A percentile compares a stretch with the other conserved stretches of the same genome.
phyloP scores from a whole-genome alignment of 2,113 vertebrate species.

The Porphyrio hochstetteri region DNA sequence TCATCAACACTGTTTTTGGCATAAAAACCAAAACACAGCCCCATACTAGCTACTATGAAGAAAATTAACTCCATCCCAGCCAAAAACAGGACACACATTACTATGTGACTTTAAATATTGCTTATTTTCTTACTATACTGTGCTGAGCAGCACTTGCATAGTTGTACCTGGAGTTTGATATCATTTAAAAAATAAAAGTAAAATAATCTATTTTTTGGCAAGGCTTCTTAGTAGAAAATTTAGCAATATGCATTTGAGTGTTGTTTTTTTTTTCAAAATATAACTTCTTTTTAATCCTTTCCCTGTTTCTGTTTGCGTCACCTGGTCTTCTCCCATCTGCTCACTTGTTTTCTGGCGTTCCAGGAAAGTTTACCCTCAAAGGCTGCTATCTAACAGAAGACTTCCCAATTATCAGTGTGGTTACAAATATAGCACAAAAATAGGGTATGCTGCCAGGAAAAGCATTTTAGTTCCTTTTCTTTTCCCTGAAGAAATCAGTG shows the following conservation, averaged over 20 bases:
- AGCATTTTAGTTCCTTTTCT: neutral
- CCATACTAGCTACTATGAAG: no score
- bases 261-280: neutral
- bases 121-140: neutral
- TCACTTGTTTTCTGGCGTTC: neutral
- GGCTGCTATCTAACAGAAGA: neutral
- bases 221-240: neutral
- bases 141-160: neutral
- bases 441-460: neutral
- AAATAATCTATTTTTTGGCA: neutral
- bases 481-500: neutral
- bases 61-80: no score
- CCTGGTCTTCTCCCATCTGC: neutral
- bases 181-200: neutral
- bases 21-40: no score
- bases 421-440: neutral
- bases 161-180: neutral
- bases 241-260: neutral
- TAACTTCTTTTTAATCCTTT: neutral
- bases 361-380: neutral
- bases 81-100: no score
- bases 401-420: neutral
- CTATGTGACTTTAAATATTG: neutral
- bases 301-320: neutral
- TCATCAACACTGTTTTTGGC: no score